Percentiles rank a stretch among this genome's conserved stretches.
These are phyloP conservation scores for Agrotis clavis DNA, from an alignment of 2,888 invertebrate species.

Conservation along the genomic window DNA sequence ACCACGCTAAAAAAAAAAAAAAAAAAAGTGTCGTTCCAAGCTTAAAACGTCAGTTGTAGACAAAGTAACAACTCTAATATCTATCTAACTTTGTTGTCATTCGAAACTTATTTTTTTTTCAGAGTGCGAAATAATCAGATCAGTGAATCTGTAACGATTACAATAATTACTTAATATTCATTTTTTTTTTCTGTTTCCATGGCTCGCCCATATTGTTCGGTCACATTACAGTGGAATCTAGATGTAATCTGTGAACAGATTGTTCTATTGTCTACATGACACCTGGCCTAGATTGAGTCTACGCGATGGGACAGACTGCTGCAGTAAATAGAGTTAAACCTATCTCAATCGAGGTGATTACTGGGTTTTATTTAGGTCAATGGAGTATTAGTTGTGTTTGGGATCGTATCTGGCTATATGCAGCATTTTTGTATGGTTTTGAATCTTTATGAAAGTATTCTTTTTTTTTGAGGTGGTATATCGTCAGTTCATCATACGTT, in stretches of 20 bases:
- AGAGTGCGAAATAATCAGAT: neutral
- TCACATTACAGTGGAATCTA: slow-evolving; percentile 38
- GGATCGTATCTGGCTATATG: neutral
- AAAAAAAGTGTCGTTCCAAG: neutral
- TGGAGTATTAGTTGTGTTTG: slow-evolving; percentile 4
- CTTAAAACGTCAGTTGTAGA: neutral
- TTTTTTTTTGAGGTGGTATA: too few relatives aligned
- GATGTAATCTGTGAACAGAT: slow-evolving; percentile 52
- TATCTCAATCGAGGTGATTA: slow-evolving; percentile 29
- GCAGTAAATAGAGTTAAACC: slow-evolving; percentile 34
- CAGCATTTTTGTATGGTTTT: neutral
- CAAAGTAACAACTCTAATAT: neutral
- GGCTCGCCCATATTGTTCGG: slow-evolving; percentile 25
- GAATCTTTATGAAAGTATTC: neutral
- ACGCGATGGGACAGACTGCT: slow-evolving; percentile 30
- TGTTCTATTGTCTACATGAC: slow-evolving; percentile 54
- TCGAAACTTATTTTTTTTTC: neutral
- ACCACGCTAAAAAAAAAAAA: too few relatives aligned
- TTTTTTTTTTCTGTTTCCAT: neutral
- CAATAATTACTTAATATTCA: neutral
- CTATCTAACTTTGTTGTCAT: neutral
- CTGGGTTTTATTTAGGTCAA: slow-evolving; percentile 28
- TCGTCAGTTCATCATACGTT: too few relatives aligned
- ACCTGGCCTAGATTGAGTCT: slow-evolving; percentile 53
- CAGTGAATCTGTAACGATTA: neutral